phyloP scores from a whole-genome alignment of 2,797 vertebrate species.

The Etheostoma perlongum region DNA sequence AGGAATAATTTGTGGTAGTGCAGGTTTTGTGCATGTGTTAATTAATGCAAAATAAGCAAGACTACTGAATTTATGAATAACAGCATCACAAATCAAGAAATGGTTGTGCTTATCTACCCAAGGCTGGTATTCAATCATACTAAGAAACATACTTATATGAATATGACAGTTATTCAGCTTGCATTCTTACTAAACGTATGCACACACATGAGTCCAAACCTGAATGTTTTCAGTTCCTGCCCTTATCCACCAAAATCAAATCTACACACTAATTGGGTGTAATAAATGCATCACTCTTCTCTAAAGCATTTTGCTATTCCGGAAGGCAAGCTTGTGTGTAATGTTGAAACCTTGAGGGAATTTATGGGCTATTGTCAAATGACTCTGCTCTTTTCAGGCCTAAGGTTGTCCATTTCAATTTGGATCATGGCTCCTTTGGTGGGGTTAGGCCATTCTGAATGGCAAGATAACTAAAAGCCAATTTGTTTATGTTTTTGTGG shows the following conservation, averaged over 20 bases:
- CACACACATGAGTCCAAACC: constrained; percentile 36
- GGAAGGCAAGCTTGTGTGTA: constrained; percentile 55
- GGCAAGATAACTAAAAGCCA: constrained; percentile 56
- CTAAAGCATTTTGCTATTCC: constrained; percentile 38
- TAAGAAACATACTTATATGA: constrained; percentile 40
- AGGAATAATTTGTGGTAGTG: constrained; percentile 68
- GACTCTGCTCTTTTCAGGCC: constrained; percentile 60
- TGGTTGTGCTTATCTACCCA: constrained; percentile 35
- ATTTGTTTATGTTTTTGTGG: constrained; percentile 62
- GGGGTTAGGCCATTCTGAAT: constrained; percentile 59
- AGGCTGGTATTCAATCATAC: constrained; percentile 58
- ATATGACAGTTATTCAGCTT: constrained; percentile 53
- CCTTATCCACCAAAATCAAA: constrained; percentile 43
- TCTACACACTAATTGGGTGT: constrained; percentile 20
- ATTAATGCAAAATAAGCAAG: constrained; percentile 71
- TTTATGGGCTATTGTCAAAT: constrained; percentile 59
- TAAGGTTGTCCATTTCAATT: constrained; percentile 69
- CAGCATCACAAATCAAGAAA: constrained; percentile 56
- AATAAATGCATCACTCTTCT: constrained; percentile 32
- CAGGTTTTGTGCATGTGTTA: constrained; percentile 59
- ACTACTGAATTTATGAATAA: constrained; percentile 73
- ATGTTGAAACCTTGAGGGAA: constrained; percentile 55
- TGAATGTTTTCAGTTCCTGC: constrained; percentile 27
- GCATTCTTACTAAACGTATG: constrained; percentile 35
- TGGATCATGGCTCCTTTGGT: constrained; percentile 53